Evolutionary conservation across 2,113 vertebrate genomes (phyloP), one percentile per base, ranked within the genome.

Genomic region (Syngnathus typhle): DNA sequence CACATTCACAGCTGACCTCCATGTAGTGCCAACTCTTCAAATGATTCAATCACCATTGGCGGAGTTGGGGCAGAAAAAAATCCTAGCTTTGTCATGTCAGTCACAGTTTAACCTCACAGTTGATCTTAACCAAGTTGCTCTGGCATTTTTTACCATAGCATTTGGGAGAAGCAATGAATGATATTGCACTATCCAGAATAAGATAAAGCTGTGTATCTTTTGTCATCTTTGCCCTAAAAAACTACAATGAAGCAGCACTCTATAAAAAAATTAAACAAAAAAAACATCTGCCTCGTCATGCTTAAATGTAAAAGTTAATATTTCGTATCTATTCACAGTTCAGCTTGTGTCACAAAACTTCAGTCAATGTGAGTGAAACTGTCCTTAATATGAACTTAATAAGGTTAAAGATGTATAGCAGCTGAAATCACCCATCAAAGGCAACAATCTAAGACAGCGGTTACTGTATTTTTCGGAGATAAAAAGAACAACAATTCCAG

Each of bases 1-100:
- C 67, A 68, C 71, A 82, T 71, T 67, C 67, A 56, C 80, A 73
- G 67, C 80, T 83, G 81, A 81, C 58, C 54, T 69, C 46, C 60
- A 36, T 69, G 70, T 27, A 77, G 36, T 43, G 47, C 54, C 64
- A 71, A 67, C 61, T 44, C 70, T 69, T 65, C 21, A n/a, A 75
- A 43, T 70, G 76, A 78, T 73, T 78, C 66, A 73, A 55, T 32
- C 27, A 32, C 27, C 27, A 32, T 32, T 32, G 27, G 27, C 27
- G 27, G 27, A 32, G 27, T 32, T 32, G 27, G 27, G 27, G 27
- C 27, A 32, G 27, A 32, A 32, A 32, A 32, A 32, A 32, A 3
- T 32, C 27, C 27, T 32, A 32, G 27, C 27, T 32, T 32, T 32
- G 27, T 32, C 27, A 32, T 32, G 27, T 32, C 27, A 32, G 27